Percentiles rank a stretch among this genome's conserved stretches.
These are phyloP conservation scores for Ceyx melanurus DNA, from an alignment of 2,113 vertebrate species.

Conservation along the genomic window DNA sequence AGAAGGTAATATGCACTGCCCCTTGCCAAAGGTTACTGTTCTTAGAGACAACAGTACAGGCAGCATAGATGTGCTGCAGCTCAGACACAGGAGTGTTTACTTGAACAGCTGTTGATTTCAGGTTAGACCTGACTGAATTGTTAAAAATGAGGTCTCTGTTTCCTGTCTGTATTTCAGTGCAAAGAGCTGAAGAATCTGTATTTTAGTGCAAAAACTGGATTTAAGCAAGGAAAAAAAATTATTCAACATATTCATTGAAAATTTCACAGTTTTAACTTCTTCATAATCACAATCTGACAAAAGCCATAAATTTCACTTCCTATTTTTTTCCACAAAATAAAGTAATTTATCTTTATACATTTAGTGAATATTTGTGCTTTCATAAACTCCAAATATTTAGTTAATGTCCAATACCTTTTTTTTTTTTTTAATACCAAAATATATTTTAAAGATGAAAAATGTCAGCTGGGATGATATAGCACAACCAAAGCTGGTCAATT, in stretches of 20 bases:
- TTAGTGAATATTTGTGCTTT: no score
- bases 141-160: neutral
- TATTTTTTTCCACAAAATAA: neutral
- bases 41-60: neutral
- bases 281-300: neutral
- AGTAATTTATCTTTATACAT: neutral
- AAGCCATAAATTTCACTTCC: neutral
- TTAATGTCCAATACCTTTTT: no score
- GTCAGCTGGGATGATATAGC: neutral
- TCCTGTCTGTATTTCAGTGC: neutral
- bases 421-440: neutral
- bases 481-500: neutral
- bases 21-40: neutral
- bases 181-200: neutral
- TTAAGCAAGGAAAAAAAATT: neutral
- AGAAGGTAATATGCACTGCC: no score
- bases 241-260: neutral
- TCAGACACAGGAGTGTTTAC: neutral
- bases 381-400: no score
- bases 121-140: neutral
- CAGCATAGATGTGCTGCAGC: neutral
- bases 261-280: neutral
- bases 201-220: neutral
- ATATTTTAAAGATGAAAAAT: neutral
- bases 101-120: neutral